Evolutionary conservation across 2,888 invertebrate species (phyloP).

Genomic region (Eupsilia transversa): DNA sequence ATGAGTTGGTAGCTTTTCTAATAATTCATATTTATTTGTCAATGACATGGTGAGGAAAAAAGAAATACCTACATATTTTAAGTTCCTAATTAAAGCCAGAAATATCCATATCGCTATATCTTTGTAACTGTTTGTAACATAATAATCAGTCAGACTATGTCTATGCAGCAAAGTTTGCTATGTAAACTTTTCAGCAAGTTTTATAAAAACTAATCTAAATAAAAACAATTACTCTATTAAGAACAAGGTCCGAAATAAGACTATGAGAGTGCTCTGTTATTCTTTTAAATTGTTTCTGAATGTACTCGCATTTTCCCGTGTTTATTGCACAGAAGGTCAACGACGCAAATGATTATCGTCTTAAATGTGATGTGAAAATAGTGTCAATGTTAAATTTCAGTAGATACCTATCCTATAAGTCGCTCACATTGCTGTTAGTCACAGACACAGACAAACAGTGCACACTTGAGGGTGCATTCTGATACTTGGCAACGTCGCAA

Average conservation of each 20-base stretch:
- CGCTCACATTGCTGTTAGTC: slow-evolving; percentile 39
- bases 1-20: neutral
- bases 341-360: slow-evolving; percentile 65
- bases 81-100: neutral
- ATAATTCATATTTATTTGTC: neutral
- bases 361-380: slow-evolving; percentile 63
- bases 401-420: slow-evolving; percentile 43
- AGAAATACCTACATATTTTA: neutral
- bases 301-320: slow-evolving; percentile 73
- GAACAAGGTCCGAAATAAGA: slow-evolving; percentile 72
- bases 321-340: slow-evolving; percentile 71
- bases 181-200: slow-evolving; percentile 27
- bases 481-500: neutral
- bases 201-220: slow-evolving; percentile 59
- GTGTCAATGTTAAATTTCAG: slow-evolving; percentile 67
- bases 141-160: neutral
- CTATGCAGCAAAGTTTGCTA: neutral
- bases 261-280: slow-evolving; percentile 67
- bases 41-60: neutral
- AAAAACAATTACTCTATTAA: slow-evolving; percentile 71
- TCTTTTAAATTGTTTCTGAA: slow-evolving; percentile 71
- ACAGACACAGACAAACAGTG: neutral
- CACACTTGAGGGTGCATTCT: too few relatives aligned
- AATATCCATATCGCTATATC: neutral
- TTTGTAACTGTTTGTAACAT: neutral